These are phyloP conservation scores for Limnothrissa miodon DNA, from an alignment of 2,113 vertebrate genomes.

Conservation along the genomic window DNA sequence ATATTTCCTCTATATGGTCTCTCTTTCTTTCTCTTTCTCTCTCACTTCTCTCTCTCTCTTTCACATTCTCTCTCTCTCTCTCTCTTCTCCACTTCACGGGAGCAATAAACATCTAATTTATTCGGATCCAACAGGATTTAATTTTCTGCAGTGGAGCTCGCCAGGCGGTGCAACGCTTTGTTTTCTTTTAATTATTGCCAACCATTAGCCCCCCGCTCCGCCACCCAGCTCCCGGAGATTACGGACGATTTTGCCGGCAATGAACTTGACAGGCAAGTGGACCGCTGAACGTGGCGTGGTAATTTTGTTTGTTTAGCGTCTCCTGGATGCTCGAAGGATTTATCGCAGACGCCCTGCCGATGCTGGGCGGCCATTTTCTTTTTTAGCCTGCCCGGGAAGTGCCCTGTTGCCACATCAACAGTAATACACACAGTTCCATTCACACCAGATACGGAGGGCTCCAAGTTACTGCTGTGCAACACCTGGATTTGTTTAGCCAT, in stretches of 20 bases:
- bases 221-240: slow-evolving; percentile 45
- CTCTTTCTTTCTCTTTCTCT: slow-evolving; percentile 9
- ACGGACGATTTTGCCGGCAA: slow-evolving; percentile 42
- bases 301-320: slow-evolving; percentile 55
- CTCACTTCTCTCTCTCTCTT: slow-evolving; percentile 2
- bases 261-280: slow-evolving; percentile 50
- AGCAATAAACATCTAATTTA: slow-evolving; percentile 56
- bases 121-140: slow-evolving; percentile 55
- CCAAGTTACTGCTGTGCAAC: background rate
- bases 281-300: slow-evolving; percentile 34
- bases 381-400: background rate
- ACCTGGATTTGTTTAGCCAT: background rate
- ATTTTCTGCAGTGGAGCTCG: slow-evolving; percentile 48
- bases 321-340: slow-evolving; percentile 40
- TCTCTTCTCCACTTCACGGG: slow-evolving; percentile 15
- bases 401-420: background rate
- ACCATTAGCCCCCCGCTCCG: slow-evolving; percentile 46
- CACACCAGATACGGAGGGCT: background rate
- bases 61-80: slow-evolving; percentile 18
- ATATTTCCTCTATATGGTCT: slow-evolving; percentile 39
- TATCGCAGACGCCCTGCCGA: slow-evolving; percentile 28
- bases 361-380: slow-evolving; percentile 10
- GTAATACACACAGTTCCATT: background rate
- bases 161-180: slow-evolving; percentile 44
- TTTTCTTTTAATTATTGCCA: slow-evolving; percentile 59